Evolutionary conservation across 1,140 invertebrate species (phyloP), one percentile per base, ranked within the genome.

Genomic region (Zaprionus davidi): DNA sequence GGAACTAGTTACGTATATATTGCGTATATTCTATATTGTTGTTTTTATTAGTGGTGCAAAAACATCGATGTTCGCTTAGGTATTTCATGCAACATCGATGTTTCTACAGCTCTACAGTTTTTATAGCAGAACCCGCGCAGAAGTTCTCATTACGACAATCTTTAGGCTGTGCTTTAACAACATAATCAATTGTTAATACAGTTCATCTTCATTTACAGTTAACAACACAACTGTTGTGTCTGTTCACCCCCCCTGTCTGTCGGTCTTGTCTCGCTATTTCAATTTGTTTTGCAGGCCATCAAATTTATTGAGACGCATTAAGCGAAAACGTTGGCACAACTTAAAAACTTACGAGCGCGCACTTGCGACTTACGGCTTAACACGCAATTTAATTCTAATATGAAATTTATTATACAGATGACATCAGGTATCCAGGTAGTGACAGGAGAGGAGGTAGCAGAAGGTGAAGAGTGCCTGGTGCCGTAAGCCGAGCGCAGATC

Each of bases 321-420:
- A 64, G 74, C 65, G 71, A 72, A 72, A 80, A 78, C 64, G 67
- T 58, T 31, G 51, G 7, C 34, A 34, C 65, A 24, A 70, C 71
- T 46, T 46, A 70, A 70, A 70, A 75, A 76, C 81, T 82, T 90
- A 76, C 84, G 64, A 81, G 68, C 56, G 22, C 15, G 36, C 63
- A 38, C 58, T 63, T 67, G 36, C 66, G 24, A 59, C 58, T 83
- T 84, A 80, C 72, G 63, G 65, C 85, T 76, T 79, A 88, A 88
- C 84, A 88, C 71, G 73, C 84, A 81, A 87, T 87, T 87, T 84
- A 87, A 81, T 84, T 80, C 84, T 87, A 87, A 87, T 87, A 81
- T 88, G 85, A 80, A 70, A 84, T 87, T 87, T 88, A 87, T 88
- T 65, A 56, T 36, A 38, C 31, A 11, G 22, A 51, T 62, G 41